A percentile compares a stretch with the other conserved stretches of the same genome.
Conservation (phyloP, 2,797 vertebrate species). For the Acomys russatus region DNA sequence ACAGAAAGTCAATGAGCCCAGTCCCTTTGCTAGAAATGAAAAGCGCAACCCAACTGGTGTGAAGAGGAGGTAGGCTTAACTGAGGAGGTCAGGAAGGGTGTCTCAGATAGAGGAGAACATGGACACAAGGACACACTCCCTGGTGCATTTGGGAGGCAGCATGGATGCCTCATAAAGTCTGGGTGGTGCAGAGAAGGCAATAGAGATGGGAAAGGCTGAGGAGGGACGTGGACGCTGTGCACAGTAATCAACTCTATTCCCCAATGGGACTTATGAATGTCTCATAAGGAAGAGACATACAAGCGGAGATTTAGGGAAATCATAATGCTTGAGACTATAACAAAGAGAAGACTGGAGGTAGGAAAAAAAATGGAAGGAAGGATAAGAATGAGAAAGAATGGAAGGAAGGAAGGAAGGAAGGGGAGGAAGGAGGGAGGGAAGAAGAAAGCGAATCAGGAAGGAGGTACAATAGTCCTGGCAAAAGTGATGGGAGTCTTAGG, state of each 20-base stretch:
- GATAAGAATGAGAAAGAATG: fast-evolving
- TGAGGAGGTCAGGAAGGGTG: not conserved
- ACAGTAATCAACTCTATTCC: not conserved
- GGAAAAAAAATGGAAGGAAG: not conserved
- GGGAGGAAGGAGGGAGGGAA: not conserved
- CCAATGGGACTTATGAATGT: not conserved
- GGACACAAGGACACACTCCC: not conserved
- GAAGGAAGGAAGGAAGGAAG: not conserved
- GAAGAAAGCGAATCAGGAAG: not conserved
- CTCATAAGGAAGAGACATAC: not conserved
- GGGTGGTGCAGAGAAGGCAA: no score
- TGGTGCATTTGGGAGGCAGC: not conserved
- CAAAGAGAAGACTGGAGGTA: not conserved
- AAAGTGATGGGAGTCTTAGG: not conserved
- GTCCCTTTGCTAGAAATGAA: constrained; percentile 27
- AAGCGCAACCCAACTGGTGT: not conserved
- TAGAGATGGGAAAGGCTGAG: not conserved
- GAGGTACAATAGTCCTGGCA: not conserved
- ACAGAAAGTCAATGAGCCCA: constrained; percentile 3
- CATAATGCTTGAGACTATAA: not conserved
- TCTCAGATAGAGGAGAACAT: not conserved
- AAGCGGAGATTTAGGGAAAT: not conserved
- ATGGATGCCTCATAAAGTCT: not conserved
- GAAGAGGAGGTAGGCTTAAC: not conserved
- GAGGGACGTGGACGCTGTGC: not conserved